Conservation (phyloP, 1,140 invertebrate genomes). For the Zaprionus vittiger region DNA sequence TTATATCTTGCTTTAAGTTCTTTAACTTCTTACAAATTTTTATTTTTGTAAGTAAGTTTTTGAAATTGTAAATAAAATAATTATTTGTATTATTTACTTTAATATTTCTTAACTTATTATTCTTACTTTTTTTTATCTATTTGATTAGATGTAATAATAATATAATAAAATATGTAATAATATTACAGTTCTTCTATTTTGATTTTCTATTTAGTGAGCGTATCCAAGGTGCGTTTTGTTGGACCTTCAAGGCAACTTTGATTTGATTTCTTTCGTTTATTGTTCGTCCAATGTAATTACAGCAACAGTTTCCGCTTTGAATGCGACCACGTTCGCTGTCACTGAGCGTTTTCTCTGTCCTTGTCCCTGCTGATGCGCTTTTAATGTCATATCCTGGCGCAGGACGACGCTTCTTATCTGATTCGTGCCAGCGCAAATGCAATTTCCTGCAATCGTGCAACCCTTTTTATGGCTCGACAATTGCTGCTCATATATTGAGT, state of each 20-base stretch:
- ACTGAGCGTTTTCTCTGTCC: neutral
- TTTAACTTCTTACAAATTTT: no score
- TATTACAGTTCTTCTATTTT: neutral
- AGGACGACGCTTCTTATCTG: conserved; percentile 64
- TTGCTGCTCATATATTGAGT: conserved; percentile 67
- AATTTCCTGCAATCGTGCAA: conserved; percentile 74
- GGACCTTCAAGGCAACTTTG: neutral
- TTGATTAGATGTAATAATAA: neutral
- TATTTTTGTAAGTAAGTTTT: no score
- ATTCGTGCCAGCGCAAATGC: conserved; percentile 75
- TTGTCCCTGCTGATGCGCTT: conserved; percentile 67
- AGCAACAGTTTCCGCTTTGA: conserved; percentile 67
- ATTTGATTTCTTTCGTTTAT: conserved; percentile 12
- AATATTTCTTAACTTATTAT: neutral
- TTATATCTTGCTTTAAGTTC: no score
- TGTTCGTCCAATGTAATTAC: conserved; percentile 67
- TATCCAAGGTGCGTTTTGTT: neutral
- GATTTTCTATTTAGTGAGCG: neutral
- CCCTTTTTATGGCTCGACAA: conserved; percentile 47
- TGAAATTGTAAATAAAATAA: neutral
- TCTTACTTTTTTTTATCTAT: no score
- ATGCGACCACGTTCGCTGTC: neutral
- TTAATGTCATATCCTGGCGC: conserved; percentile 75
- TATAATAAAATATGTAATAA: neutral
- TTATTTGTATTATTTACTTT: neutral